Conservation (phyloP, 2,113 vertebrate species). For the Camelus bactrianus region DNA sequence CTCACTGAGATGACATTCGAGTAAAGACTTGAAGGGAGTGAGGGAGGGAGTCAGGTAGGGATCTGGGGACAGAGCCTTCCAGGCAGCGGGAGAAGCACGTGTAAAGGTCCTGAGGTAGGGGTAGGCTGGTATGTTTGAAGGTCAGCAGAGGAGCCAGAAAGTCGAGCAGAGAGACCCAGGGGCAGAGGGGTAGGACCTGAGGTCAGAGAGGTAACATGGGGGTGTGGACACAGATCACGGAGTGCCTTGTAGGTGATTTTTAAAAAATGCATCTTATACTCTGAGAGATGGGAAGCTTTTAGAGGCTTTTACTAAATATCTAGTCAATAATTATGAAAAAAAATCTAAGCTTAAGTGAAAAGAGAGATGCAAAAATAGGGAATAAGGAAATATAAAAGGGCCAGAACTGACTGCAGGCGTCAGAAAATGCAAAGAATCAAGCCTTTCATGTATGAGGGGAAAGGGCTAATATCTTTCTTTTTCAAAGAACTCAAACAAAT, state of each 20-base stretch:
- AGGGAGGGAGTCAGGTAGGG: neutral
- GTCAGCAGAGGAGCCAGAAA: neutral
- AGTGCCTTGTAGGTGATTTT: neutral
- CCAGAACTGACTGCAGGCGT: neutral
- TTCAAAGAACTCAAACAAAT: constrained; percentile 31
- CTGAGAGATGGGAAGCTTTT: neutral
- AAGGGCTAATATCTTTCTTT: neutral
- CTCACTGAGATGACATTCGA: neutral
- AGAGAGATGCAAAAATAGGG: neutral
- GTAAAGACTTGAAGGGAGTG: neutral
- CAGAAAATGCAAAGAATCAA: neutral
- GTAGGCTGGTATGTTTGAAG: neutral
- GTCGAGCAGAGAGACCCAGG: neutral
- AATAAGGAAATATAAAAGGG: neutral
- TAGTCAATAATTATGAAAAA: neutral
- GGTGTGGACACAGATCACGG: neutral
- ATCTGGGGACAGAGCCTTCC: neutral
- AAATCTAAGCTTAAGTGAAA: neutral
- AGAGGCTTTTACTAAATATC: neutral
- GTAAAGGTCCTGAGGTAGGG: neutral
- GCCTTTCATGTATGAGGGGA: neutral
- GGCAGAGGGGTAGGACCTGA: neutral
- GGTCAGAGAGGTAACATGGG: neutral
- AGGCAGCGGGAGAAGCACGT: neutral
- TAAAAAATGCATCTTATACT: neutral